Percentiles rank a stretch among this genome's conserved stretches.
These are phyloP conservation scores for Euzetes globulus DNA, from an alignment of 2,888 invertebrate species.

Conservation along the genomic window DNA sequence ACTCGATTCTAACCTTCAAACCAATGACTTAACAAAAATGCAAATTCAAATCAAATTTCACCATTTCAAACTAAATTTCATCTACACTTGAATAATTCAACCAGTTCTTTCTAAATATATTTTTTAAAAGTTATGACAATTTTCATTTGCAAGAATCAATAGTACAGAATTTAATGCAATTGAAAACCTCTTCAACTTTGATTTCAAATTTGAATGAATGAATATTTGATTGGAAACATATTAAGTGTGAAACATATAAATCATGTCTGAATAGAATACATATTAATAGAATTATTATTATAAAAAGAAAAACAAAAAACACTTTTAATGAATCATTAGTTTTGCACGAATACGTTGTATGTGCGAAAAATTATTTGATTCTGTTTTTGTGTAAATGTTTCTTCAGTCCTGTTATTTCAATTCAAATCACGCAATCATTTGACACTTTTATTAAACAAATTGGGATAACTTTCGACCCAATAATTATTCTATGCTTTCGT, in stretches of 20 bases:
- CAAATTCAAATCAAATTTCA: not conserved
- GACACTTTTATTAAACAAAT: not conserved
- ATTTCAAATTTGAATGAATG: no score
- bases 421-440: conserved; percentile 20
- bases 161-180: no score
- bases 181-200: no score
- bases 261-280: not conserved
- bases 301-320: not conserved
- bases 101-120: no score
- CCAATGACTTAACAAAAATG: not conserved
- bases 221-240: no score
- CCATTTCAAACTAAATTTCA: no score
- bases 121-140: no score
- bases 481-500: not conserved
- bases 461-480: not conserved
- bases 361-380: no score
- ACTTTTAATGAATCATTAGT: conserved; percentile 3
- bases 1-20: not conserved
- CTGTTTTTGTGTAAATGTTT: no score
- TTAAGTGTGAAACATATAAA: not conserved
- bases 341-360: not conserved
- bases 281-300: not conserved
- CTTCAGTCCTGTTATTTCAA: not conserved
- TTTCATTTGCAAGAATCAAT: no score
- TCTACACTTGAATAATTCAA: no score